phyloP scores from a whole-genome alignment of 2,113 vertebrate genomes.

The Romanogobio albipinnatus region DNA sequence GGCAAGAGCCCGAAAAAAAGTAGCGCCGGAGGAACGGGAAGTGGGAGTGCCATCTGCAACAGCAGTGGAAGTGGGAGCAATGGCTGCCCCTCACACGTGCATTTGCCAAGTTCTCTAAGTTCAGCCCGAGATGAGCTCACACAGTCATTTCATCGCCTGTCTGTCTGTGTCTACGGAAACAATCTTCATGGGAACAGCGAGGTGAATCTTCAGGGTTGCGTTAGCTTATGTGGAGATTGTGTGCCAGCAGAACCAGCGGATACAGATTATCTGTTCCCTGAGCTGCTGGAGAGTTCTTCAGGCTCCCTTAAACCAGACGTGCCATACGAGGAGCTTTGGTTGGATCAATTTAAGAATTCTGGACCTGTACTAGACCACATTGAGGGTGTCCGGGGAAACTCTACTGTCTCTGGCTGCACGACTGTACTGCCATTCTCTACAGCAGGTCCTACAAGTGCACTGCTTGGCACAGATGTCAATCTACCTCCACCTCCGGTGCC shows the following conservation, averaged over 20 bases:
- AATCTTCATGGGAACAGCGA: conserved; percentile 96
- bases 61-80: conserved; percentile 63
- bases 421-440: conserved; percentile 73
- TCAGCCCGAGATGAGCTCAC: conserved; percentile 95
- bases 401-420: conserved; percentile 72
- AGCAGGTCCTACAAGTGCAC: conserved; percentile 70
- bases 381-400: conserved; percentile 75
- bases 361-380: conserved; percentile 76
- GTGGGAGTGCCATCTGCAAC: conserved; percentile 62
- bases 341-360: conserved; percentile 83
- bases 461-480: conserved; percentile 80
- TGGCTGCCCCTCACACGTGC: conserved; percentile 82
- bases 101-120: conserved; percentile 89
- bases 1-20: conserved; percentile 91
- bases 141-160: conserved; percentile 95
- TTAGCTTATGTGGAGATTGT: conserved; percentile 89
- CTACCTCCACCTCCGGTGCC: conserved; percentile 97
- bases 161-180: conserved; percentile 95
- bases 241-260: conserved; percentile 84
- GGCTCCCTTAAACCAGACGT: conserved; percentile 81
- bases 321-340: conserved; percentile 96
- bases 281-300: conserved; percentile 77
- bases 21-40: conserved; percentile 47
- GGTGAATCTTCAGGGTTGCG: conserved; percentile 93
- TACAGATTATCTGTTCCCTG: conserved; percentile 86